A percentile compares a stretch with the other conserved stretches of the same genome.
Evolutionary conservation across 2,113 vertebrate genomes (phyloP).

Genomic region (Ceyx cyanopectus): DNA sequence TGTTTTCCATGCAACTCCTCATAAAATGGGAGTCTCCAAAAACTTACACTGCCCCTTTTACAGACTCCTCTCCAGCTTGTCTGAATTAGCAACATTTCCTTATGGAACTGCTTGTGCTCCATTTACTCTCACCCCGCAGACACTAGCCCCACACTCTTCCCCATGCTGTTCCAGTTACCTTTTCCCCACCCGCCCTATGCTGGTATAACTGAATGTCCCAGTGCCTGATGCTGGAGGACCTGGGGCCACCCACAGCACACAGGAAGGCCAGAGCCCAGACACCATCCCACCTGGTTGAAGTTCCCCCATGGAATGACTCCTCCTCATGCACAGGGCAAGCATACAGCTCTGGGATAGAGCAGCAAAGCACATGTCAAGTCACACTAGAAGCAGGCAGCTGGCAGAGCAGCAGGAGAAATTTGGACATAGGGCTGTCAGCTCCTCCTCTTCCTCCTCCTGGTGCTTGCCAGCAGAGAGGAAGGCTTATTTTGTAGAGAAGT

Average conservation of each 20-base stretch:
- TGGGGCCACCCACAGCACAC: rapidly evolving
- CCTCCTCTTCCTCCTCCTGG: slow-evolving; percentile 45
- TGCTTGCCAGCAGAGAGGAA: slow-evolving; percentile 22
- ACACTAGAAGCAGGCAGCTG: slow-evolving; percentile 17
- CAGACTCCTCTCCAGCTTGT: background rate
- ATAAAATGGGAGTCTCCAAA: background rate
- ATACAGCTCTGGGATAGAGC: slow-evolving; percentile 8
- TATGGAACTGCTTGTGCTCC: background rate
- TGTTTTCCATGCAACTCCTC: background rate
- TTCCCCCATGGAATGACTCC: background rate
- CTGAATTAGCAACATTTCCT: background rate
- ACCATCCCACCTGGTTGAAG: slow-evolving; percentile 10
- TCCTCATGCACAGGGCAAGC: background rate
- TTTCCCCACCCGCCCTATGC: background rate
- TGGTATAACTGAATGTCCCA: background rate
- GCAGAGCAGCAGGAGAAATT: slow-evolving; percentile 39
- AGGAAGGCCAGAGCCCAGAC: background rate
- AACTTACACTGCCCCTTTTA: background rate
- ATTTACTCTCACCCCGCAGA: background rate
- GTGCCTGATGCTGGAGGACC: background rate
- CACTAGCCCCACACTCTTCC: background rate
- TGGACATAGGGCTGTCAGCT: slow-evolving; percentile 19
- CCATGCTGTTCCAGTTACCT: background rate
- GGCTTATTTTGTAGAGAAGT: slow-evolving; percentile 50
- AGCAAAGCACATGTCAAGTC: background rate